phyloP scores from a whole-genome alignment of 2,113 vertebrate genomes.

The Muntiacus muntjak region DNA sequence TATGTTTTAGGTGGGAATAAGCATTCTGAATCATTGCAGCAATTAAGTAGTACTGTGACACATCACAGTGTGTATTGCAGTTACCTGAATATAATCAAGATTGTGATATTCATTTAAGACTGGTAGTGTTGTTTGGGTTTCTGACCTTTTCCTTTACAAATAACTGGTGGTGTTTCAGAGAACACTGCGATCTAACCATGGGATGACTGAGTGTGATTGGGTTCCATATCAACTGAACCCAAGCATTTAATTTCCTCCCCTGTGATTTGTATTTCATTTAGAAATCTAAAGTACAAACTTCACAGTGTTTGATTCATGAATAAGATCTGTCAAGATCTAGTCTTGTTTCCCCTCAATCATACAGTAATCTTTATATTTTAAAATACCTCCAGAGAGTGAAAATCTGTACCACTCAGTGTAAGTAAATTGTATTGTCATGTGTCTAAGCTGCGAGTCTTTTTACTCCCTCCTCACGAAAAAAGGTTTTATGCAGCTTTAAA shows the following conservation, averaged over 20 bases:
- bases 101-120: neutral
- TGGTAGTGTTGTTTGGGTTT: neutral
- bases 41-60: neutral
- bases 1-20: conserved; percentile 8
- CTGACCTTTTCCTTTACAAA: neutral
- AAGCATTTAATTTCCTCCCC: neutral
- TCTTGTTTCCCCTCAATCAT: neutral
- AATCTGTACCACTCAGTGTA: neutral
- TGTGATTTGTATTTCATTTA: neutral
- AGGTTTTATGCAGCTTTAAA: neutral
- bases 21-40: neutral
- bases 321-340: neutral
- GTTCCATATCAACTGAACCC: neutral
- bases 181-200: neutral
- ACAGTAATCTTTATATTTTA: neutral
- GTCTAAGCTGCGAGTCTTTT: neutral
- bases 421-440: neutral
- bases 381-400: neutral
- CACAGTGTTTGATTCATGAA: neutral
- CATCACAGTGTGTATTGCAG: neutral
- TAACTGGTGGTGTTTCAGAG: neutral
- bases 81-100: neutral
- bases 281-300: neutral
- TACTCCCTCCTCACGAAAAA: neutral
- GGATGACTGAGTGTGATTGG: neutral